Evolutionary conservation across 2,888 invertebrate genomes (phyloP), one percentile per base, ranked within the genome.

Genomic region (Caenorhabditis sulstoni): DNA sequence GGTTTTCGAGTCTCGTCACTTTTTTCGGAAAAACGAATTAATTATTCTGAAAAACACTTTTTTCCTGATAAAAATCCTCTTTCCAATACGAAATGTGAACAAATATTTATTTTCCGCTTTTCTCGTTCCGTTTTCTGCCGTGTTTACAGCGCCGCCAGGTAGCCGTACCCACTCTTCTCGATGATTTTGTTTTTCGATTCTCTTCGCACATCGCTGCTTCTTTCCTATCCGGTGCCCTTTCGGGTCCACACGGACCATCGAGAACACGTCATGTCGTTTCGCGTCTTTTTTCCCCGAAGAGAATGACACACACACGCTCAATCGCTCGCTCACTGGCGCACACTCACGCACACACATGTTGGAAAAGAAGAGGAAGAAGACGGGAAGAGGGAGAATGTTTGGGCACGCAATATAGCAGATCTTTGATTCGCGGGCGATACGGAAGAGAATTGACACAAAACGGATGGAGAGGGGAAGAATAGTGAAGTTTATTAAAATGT

Each of bases 351-450:
- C 22, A 11, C 57, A 20, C 22, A 20, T 41, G 37, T 14, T 49
- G 62, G 20, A 5, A 23, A 14, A 29, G 29, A 41, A 58, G 37
- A 44, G 12, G 52, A 23, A 20, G 44, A 44, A 18, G n/a, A 9
- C 20, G 23, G 41, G 29, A n/a, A 9, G 41, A 41, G 49, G 22
- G 23, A 52, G 37, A 62, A 55, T 71, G 71, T 71, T 62, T 71
- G 62, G 49, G 5, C 47, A 70, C 59, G 70, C 66, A 45, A 68
- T 41, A 44, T 44, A 45, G 16, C 20, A 70, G 61, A 70, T 70
- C 70, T 70, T 70, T 70, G 70, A 70, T 70, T 53, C 61, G 35
- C 11, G 14, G 39, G 35, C 41, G 29, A 29, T 29, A 29, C 7
- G 41, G 35, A 22, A 8, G 11, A 16, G 11, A 35, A 45, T 14